Percentiles rank a stretch among this genome's conserved stretches.
These are phyloP conservation scores for Sebastolobus altivelis DNA, from an alignment of 2,797 vertebrate species.

Conservation along the genomic window DNA sequence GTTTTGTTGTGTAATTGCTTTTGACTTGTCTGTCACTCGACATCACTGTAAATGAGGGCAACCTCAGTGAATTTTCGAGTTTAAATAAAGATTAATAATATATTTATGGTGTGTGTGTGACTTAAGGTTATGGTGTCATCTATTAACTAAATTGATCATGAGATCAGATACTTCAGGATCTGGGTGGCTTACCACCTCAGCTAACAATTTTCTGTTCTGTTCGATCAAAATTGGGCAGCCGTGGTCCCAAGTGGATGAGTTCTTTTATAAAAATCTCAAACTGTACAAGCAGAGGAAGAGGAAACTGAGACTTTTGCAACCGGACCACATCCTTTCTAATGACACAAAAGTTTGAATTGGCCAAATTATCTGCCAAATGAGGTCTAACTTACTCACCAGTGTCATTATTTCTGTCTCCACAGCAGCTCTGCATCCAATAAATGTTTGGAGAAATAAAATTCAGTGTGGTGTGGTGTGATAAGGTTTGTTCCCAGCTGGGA, in stretches of 20 bases:
- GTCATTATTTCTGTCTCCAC: slow-evolving; percentile 14
- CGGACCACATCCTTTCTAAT: neutral
- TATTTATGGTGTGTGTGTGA: neutral
- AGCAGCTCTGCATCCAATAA: slow-evolving; percentile 17
- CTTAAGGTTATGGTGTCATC: neutral
- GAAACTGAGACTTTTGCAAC: neutral
- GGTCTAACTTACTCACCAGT: neutral
- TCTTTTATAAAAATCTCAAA: neutral
- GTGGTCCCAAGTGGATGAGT: neutral
- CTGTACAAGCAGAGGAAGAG: neutral
- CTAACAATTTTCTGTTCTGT: neutral
- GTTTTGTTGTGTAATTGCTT: no score
- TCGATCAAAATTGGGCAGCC: neutral
- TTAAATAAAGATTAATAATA: neutral
- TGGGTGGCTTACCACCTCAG: neutral
- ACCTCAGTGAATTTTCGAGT: no score
- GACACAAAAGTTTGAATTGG: slow-evolving; percentile 6
- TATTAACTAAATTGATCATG: neutral
- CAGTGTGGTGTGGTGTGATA: neutral
- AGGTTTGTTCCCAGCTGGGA: slow-evolving; percentile 10
- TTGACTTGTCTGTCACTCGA: no score
- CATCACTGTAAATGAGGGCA: no score
- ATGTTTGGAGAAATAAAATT: slow-evolving; percentile 8
- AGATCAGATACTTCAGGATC: neutral
- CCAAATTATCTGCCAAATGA: neutral